Percentiles rank a stretch among this genome's conserved stretches.
These are phyloP conservation scores for Meteorus sp. DNA, from an alignment of 1,140 invertebrate genomes.

Conservation along the genomic window DNA sequence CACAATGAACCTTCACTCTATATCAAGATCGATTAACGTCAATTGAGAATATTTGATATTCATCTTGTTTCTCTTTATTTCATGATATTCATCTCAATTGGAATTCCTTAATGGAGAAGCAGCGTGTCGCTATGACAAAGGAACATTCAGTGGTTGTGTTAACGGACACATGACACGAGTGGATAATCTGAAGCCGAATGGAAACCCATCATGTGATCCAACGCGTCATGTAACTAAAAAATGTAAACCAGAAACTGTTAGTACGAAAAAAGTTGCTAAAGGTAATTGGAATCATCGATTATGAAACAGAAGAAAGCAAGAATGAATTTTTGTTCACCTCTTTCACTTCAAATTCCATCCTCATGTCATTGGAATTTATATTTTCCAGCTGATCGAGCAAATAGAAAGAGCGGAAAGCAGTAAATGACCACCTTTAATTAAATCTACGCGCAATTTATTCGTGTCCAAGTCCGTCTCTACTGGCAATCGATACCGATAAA, in stretches of 20 bases:
- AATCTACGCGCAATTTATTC: background rate
- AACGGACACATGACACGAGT: conserved; percentile 71
- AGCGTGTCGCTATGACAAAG: conserved; percentile 80
- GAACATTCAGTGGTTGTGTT: conserved; percentile 71
- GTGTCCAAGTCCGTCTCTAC: too few relatives aligned
- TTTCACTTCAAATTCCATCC: background rate
- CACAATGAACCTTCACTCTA: too few relatives aligned
- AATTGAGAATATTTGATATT: too few relatives aligned
- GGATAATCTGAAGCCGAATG: conserved; percentile 74
- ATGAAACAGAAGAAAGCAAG: too few relatives aligned
- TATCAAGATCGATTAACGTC: too few relatives aligned
- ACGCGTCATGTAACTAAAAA: conserved; percentile 72
- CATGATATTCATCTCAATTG: conserved; percentile 36
- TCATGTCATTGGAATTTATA: conserved; percentile 9
- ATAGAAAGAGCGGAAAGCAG: conserved; percentile 43
- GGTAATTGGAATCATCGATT: conserved; percentile 39
- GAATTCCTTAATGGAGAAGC: conserved; percentile 39
- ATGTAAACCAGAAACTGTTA: conserved; percentile 70
- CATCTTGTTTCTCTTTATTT: too few relatives aligned
- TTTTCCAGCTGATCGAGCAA: conserved; percentile 44
- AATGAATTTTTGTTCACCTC: conserved; percentile 4
- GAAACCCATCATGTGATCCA: conserved; percentile 72
- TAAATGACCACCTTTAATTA: conserved; percentile 25
- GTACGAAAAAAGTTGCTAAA: conserved; percentile 64
- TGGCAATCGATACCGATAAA: conserved; percentile 16